Evolutionary conservation across 1,140 invertebrate species (phyloP).

Genomic region (Maconellicoccus hirsutus): DNA sequence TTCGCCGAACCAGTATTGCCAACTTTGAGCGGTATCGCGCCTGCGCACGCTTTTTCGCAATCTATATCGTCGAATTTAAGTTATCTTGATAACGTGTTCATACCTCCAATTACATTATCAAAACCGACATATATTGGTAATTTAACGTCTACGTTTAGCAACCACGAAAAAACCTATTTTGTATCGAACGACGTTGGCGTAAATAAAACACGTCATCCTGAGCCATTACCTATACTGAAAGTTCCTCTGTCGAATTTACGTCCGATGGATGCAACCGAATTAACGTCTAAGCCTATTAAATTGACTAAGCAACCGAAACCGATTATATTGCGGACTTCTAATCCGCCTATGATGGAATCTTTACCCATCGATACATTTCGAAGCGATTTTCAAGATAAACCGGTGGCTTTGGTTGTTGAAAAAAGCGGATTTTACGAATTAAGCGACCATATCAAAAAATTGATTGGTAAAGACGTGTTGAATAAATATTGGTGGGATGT

Average conservation of each 20-base stretch:
- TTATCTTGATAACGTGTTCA: too few relatives aligned
- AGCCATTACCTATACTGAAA: neutral
- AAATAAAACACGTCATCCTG: too few relatives aligned
- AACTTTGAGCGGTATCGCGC: too few relatives aligned
- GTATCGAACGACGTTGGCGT: too few relatives aligned
- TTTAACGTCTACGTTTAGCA: too few relatives aligned
- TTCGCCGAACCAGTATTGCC: too few relatives aligned
- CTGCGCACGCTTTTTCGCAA: too few relatives aligned
- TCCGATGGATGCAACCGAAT: neutral
- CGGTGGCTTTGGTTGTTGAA: neutral
- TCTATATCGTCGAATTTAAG: too few relatives aligned
- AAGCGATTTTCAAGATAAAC: neutral
- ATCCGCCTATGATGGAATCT: neutral
- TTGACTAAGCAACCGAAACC: neutral
- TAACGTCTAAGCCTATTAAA: neutral
- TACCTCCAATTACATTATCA: too few relatives aligned
- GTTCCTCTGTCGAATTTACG: neutral
- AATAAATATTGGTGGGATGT: neutral
- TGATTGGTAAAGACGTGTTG: neutral
- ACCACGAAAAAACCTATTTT: too few relatives aligned
- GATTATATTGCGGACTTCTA: neutral
- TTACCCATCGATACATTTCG: neutral
- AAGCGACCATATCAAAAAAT: neutral
- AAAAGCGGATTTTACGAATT: neutral
- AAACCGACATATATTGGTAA: too few relatives aligned